Percentiles rank a stretch among this genome's conserved stretches.
Conservation (phyloP, 2,888 invertebrate species). For the Chorisops tibialis region DNA sequence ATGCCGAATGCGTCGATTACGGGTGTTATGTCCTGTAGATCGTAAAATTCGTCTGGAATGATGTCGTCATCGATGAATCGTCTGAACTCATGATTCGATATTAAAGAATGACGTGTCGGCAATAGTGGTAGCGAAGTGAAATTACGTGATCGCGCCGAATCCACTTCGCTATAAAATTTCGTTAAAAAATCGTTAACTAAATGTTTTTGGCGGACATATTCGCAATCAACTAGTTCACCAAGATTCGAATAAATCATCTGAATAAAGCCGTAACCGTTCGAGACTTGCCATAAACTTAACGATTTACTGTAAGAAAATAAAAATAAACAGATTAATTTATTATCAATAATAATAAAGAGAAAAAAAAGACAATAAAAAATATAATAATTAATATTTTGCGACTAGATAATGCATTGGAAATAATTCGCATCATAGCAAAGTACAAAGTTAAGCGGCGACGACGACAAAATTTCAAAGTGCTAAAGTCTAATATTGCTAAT, state of each 20-base stretch:
- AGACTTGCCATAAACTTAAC: conserved; percentile 55
- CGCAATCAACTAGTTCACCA: conserved; percentile 56
- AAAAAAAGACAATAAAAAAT: too few species aligned
- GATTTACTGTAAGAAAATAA: conserved; percentile 41
- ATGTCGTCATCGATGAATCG: conserved; percentile 28
- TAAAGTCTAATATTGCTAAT: too few species aligned
- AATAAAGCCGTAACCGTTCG: conserved; percentile 57
- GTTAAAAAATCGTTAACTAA: conserved; percentile 53
- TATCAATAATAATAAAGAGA: too few species aligned
- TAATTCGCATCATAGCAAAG: too few species aligned
- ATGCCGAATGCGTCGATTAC: conserved; percentile 29
- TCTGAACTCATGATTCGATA: conserved; percentile 32
- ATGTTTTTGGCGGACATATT: conserved; percentile 52
- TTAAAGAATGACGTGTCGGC: background rate
- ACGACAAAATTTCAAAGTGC: too few species aligned
- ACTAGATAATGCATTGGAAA: too few species aligned
- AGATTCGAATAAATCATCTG: conserved; percentile 57
- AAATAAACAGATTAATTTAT: background rate
- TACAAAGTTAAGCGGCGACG: too few species aligned
- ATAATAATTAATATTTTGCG: too few species aligned
- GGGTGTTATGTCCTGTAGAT: conserved; percentile 18
- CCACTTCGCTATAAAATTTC: conserved; percentile 52
- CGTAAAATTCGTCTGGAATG: conserved; percentile 33
- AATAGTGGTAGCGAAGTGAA: conserved; percentile 26
- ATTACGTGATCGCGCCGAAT: conserved; percentile 28